Evolutionary conservation across 2,888 invertebrate genomes (phyloP).

Genomic region (Eubasilissa splendida): DNA sequence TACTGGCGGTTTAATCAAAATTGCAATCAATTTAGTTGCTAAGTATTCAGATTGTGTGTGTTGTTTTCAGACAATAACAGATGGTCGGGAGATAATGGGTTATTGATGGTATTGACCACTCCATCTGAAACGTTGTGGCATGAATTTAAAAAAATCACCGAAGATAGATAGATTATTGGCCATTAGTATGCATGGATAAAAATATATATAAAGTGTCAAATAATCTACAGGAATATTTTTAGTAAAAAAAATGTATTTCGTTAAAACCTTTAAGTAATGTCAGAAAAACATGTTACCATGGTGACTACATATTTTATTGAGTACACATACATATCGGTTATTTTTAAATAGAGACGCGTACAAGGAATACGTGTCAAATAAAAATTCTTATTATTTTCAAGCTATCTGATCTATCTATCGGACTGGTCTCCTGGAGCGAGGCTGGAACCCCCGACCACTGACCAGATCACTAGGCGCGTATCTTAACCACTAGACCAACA

Average conservation of each 20-base stretch:
- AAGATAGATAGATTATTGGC: background rate
- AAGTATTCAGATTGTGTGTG: conserved; percentile 33
- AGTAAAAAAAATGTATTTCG: background rate
- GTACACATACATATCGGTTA: too few species aligned
- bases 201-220: background rate
- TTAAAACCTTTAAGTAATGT: too few species aligned
- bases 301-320: too few species aligned
- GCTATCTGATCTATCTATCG: too few species aligned
- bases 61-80: conserved; percentile 27
- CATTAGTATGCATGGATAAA: background rate
- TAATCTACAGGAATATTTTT: background rate
- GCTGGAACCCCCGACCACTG: too few species aligned
- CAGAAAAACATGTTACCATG: too few species aligned
- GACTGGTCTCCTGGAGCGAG: too few species aligned
- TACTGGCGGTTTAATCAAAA: conserved; percentile 18
- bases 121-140: background rate
- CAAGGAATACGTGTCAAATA: too few species aligned
- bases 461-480: too few species aligned
- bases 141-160: background rate
- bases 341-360: too few species aligned
- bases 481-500: too few species aligned
- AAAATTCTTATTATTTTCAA: too few species aligned
- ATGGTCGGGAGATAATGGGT: conserved; percentile 21
- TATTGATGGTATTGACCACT: conserved; percentile 31
- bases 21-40: conserved; percentile 30